A percentile compares a stretch with the other conserved stretches of the same genome.
Evolutionary conservation across 2,797 vertebrate species (phyloP).

Genomic region (Pantherophis vulpinus): DNA sequence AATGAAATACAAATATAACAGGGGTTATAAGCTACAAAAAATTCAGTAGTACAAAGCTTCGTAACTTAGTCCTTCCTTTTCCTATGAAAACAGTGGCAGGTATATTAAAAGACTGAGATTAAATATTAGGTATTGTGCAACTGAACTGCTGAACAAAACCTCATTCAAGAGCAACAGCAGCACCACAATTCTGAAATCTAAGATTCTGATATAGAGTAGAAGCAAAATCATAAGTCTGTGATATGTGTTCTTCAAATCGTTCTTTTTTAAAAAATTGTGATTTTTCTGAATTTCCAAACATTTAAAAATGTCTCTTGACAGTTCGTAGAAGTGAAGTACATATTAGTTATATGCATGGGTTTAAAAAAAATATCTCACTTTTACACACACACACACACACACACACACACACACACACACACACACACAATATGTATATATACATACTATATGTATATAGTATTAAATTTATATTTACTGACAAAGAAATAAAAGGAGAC

Average conservation of each 20-base stretch:
- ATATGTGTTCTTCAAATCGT: background rate
- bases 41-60: background rate
- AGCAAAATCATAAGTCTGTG: background rate
- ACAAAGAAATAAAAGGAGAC: too few relatives aligned
- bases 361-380: too few relatives aligned
- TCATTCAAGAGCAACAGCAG: background rate
- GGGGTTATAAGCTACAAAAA: background rate
- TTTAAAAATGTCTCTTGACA: background rate
- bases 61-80: background rate
- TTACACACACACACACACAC: too few relatives aligned
- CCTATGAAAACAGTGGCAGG: background rate
- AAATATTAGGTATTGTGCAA: background rate
- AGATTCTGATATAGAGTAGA: background rate
- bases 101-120: background rate
- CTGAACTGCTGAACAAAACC: background rate
- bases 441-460: too few relatives aligned
- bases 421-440: too few relatives aligned
- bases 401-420: too few relatives aligned
- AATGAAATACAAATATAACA: background rate
- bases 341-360: too few relatives aligned
- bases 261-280: background rate
- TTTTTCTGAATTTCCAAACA: background rate
- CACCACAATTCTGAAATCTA: background rate
- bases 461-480: too few relatives aligned
- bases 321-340: background rate